Evolutionary conservation across 2,113 vertebrate genomes (phyloP).

Genomic region (Callocephalon fimbriatum): DNA sequence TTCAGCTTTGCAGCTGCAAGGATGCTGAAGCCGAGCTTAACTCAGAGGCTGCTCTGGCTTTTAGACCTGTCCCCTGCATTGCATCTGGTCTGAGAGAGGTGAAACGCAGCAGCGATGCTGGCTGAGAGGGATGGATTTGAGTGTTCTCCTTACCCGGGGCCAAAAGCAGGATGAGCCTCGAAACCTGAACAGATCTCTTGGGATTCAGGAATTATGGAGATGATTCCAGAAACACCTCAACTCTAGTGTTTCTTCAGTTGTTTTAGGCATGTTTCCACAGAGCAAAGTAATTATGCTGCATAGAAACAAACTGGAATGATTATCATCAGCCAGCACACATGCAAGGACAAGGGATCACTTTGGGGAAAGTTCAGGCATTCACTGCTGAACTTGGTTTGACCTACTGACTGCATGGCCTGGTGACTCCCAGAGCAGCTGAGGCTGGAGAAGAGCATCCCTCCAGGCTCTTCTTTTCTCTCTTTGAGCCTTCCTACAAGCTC

Average conservation of each 20-base stretch:
- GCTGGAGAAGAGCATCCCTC: background rate
- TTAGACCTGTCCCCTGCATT: background rate
- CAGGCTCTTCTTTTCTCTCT: background rate
- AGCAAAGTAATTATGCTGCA: background rate
- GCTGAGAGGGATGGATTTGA: background rate
- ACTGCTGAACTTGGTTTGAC: background rate
- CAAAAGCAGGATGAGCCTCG: background rate
- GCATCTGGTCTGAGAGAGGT: background rate
- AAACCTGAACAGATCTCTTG: accelerated
- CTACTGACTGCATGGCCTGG: accelerated
- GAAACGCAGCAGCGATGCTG: background rate
- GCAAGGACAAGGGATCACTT: background rate
- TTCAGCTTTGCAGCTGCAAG: background rate
- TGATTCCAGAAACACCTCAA: background rate
- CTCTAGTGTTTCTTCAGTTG: background rate
- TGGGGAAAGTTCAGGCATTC: background rate
- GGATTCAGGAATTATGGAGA: background rate
- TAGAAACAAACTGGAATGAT: background rate
- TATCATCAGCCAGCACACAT: accelerated
- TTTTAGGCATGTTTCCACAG: background rate
- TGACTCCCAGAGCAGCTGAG: background rate
- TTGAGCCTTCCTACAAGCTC: background rate
- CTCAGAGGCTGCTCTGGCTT: background rate
- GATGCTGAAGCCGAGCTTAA: background rate
- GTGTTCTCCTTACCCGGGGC: background rate